Percentiles rank a stretch among this genome's conserved stretches.
phyloP scores from a whole-genome alignment of 2,888 invertebrate species.

The Melikaiella ostensackeni region DNA sequence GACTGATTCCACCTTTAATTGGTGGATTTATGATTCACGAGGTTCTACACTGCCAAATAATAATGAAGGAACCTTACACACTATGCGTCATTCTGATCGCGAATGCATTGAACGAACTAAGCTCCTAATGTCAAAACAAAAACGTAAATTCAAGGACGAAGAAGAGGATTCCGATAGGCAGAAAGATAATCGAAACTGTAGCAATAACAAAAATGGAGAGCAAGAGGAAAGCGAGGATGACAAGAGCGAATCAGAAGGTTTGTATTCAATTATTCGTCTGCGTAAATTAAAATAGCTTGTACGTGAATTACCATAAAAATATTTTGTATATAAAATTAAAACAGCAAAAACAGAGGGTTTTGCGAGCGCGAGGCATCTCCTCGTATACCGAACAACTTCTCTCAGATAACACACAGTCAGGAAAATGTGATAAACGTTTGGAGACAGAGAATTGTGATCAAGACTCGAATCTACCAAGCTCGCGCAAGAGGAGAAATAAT shows the following conservation, averaged over 20 bases:
- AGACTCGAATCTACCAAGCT: constrained; percentile 74
- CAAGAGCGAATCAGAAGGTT: constrained; percentile 53
- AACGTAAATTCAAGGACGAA: constrained; percentile 2
- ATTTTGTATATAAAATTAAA: constrained; percentile 25
- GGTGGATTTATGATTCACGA: constrained; percentile 74
- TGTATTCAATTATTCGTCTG: background rate
- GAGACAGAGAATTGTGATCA: constrained; percentile 72
- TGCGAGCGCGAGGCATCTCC: constrained; percentile 72
- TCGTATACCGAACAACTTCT: constrained; percentile 73
- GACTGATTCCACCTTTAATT: constrained; percentile 67
- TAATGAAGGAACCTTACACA: constrained; percentile 63
- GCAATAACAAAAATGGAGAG: constrained; percentile 48
- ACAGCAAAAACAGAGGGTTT: constrained; percentile 64
- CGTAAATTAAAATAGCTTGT: background rate
- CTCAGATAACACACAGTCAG: constrained; percentile 67
- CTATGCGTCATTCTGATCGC: constrained; percentile 61
- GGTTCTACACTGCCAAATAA: constrained; percentile 61
- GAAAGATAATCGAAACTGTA: constrained; percentile 42
- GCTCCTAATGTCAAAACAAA: constrained; percentile 30
- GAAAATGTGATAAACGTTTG: constrained; percentile 59
- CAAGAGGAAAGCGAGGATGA: constrained; percentile 49
- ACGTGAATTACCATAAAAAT: background rate
- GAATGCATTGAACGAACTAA: constrained; percentile 45
- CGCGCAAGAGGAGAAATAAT: constrained; percentile 73
- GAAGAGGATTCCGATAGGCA: constrained; percentile 32